Base-by-base conservation (phyloP, 2,888 invertebrate species). In the Psococerastis gibbosa region DNA sequence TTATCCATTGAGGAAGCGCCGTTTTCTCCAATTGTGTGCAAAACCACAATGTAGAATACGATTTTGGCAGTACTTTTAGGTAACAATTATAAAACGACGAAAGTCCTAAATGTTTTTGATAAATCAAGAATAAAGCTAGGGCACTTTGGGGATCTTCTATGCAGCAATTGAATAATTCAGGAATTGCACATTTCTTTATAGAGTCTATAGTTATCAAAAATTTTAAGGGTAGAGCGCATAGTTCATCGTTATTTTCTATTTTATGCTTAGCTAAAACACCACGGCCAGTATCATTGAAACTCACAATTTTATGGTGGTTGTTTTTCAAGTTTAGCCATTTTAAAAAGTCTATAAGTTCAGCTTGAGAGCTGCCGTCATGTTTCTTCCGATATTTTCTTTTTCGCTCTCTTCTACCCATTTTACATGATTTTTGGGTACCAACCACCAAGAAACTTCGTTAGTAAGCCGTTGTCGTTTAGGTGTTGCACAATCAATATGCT, bases 121-220 rank as follows among this genome's bases (percentile, higher is more conserved):
- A 71, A 33, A 76, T 58, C 27, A 92, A 59, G 63, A 81, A 91
- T 47, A 78, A 63, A 3, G 81, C 71, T 50, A 91, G 60, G 18
- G 83, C 60, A 48, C 79, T 73, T 53, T 85, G 84, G 51, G 81
- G 74, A 45, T 70, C 63, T 46, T n/a, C 5, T 6, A 20, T 38
- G 4, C 3, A 9, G 22, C n/a, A 3, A 18, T 18, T 4, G 6
- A 38, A 38, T 20, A 38, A 18, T 5, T 17, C 13, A 6, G 5
- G 8, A 5, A 38, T 5, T 20, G 15, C 11, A 15, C 18, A 38
- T 6, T 38, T 4, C 8, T 27, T 27, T 27, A 27, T 11, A 4
- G 20, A n/a, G 5, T 38, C 38, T 18, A 18, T 11, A 5, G 17
- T 38, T 38, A 38, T 20, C 20, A 38, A 13, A 38, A 38, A 20